These are phyloP conservation scores for Bombylius discolor DNA, from an alignment of 2,888 invertebrate species.

Conservation along the genomic window DNA sequence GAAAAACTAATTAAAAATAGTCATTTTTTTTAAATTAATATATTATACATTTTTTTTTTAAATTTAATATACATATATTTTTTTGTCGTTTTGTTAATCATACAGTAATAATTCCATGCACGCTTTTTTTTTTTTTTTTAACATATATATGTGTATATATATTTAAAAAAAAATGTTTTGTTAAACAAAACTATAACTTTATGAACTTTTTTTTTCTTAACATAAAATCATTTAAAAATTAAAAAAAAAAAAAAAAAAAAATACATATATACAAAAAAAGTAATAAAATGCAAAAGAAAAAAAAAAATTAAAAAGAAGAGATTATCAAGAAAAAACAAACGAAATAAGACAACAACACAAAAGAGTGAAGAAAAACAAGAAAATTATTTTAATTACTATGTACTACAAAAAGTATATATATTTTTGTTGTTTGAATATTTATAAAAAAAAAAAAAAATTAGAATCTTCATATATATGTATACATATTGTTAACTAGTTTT, in stretches of 20 bases:
- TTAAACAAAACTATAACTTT: conserved; percentile 18
- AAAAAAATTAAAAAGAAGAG: not conserved
- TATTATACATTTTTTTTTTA: no score
- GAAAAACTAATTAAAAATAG: no score
- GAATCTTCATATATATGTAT: conserved; percentile 11
- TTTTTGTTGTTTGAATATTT: conserved; percentile 10
- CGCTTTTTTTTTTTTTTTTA: not conserved
- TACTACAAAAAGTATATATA: not conserved
- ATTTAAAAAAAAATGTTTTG: conserved; percentile 17
- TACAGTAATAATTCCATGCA: not conserved
- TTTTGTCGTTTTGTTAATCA: not conserved
- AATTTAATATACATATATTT: no score
- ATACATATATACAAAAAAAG: not conserved
- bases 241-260: not conserved
- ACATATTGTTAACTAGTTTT: conserved; percentile 12
- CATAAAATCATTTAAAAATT: no score
- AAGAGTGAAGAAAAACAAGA: conserved; percentile 1
- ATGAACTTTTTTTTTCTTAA: no score
- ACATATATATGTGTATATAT: no score
- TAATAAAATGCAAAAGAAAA: no score
- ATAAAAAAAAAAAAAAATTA: conserved; percentile 1
- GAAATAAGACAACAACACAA: conserved; percentile 1
- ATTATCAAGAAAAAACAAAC: not conserved
- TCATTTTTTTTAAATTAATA: no score
- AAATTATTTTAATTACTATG: conserved; percentile 5